Evolutionary conservation across 2,888 invertebrate genomes (phyloP), one percentile per base, ranked within the genome.

Genomic region (Melanotus villosus): DNA sequence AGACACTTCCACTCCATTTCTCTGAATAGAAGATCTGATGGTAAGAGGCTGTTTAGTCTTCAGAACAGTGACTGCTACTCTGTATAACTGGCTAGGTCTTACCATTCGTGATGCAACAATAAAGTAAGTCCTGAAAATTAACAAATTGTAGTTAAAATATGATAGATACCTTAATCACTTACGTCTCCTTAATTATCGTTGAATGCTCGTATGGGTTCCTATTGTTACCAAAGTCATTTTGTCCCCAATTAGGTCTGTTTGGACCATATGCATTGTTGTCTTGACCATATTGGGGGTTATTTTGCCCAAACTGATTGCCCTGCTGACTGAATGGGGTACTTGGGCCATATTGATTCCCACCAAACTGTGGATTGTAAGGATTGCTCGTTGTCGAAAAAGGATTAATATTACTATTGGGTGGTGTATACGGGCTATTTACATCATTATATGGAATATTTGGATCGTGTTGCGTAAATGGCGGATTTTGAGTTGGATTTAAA

Each of bases 61-160:
- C 26, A 97, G 86, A 32, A 98, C 92, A 62, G 93, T 93, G 0
- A 95, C 96, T 0, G 93, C 92, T 4, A 97, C 91, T 79, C 95
- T 91, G 83, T 96, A 96, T 63, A 97, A 91, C 79, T 97, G 94
- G 0, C 95, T 95, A 0, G 98, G 98, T 2, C 97, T 89, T 9
- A 98, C 93, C 89, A 95, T 93, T 75, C 91, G 90, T 2, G 97
- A 96, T 0, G 97, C 95, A 23, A 98, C 93, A 72, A 98, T 91
- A 80, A 98, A 96, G 84, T 97, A 98, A 6, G 95, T 95, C 68
- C 96, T 96, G 86, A 32, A 87, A 87, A 30, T 14, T n/a, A n/a
- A n/a, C 16, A 47, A 47, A 23, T 41, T 2, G 1, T 14, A n/a
- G n/a, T 26, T n/a, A 16, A 30, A n/a, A 41, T 4, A 0, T 7